These are phyloP conservation scores for Odontomachus brunneus DNA, from an alignment of 1,140 invertebrate genomes.

Conservation along the genomic window DNA sequence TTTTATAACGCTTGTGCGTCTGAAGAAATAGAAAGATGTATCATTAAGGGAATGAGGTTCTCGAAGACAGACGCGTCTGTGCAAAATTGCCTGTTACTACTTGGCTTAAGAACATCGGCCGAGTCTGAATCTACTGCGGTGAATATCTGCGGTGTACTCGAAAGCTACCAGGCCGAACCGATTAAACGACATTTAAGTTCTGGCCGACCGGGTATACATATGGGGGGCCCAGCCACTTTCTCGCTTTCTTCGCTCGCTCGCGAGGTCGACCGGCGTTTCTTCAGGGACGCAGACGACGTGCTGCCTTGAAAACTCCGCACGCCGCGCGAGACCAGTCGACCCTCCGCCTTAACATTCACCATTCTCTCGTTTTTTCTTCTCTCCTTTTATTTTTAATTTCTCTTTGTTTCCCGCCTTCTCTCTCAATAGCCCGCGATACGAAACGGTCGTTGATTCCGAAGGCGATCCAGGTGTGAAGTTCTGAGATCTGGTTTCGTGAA, in stretches of 20 bases:
- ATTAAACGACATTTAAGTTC: slow-evolving; percentile 69
- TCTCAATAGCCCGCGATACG: not conserved
- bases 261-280: slow-evolving; percentile 75
- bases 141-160: slow-evolving; percentile 25
- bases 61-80: not conserved
- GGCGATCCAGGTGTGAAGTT: not conserved
- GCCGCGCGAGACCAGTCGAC: slow-evolving; percentile 60
- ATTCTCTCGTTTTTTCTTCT: slow-evolving; percentile 25
- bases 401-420: not conserved
- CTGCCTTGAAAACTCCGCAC: slow-evolving; percentile 69
- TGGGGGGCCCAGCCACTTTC: slow-evolving; percentile 68
- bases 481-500: not conserved
- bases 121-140: not conserved
- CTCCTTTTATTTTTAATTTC: slow-evolving; percentile 16
- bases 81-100: not conserved
- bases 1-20: too few relatives aligned
- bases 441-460: not conserved
- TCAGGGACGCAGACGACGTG: slow-evolving; percentile 73
- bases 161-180: slow-evolving; percentile 56
- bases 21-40: not conserved
- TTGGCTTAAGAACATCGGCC: not conserved
- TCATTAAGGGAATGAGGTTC: not conserved
- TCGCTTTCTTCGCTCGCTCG: slow-evolving; percentile 75
- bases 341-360: slow-evolving; percentile 43
- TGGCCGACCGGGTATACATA: slow-evolving; percentile 36